Base-by-base conservation (phyloP, 2,888 invertebrate species). In the Drosophila maculinotata region DNA sequence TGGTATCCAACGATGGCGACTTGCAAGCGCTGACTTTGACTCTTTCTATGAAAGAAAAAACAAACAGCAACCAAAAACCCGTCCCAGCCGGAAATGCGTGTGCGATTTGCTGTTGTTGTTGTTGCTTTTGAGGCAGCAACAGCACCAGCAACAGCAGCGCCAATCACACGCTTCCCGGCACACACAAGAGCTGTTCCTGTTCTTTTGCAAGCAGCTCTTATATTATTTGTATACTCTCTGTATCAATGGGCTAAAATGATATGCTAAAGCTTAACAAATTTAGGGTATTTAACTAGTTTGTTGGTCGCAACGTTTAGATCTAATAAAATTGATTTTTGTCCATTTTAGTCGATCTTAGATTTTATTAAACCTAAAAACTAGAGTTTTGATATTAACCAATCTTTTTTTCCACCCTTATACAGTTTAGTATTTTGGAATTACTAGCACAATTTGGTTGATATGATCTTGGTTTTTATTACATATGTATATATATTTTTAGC, bases 131-230 rank as follows among this genome's bases (percentile, higher is more conserved):
- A 23, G 42, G 53, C 41, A 51, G 42, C 36, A 47, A 8, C 38
- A 41, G 23, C 31, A 62, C 8, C 48, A 65, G 42, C 70, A 76
- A 51, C 58, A 68, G 30, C 76, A 76, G 53, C 63, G 68, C 78
- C 87, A 81, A 87, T 81, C 81, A 80, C 69, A 80, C 84, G 84
- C 75, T 84, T 67, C 84, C 72, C 83, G 54, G 57, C 75, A 70
- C 80, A 70, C 71, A 62, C 59, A 45, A 73, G 74, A 66, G 76
- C 39, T 68, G 76, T 87, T 81, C 81, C 76, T 81, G 87, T 76
- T 87, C 81, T 79, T 68, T 70, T 76, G 75, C 79, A 78, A 78
- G 69, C 57, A 78, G 69, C 57, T 72, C 63, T 59, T 53, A 28
- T 65, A 41, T 52, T 69, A 68, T 56, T 52, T 56, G 3, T 10